Conservation (phyloP, 2,888 invertebrate genomes). For the Adela reaumurella region DNA sequence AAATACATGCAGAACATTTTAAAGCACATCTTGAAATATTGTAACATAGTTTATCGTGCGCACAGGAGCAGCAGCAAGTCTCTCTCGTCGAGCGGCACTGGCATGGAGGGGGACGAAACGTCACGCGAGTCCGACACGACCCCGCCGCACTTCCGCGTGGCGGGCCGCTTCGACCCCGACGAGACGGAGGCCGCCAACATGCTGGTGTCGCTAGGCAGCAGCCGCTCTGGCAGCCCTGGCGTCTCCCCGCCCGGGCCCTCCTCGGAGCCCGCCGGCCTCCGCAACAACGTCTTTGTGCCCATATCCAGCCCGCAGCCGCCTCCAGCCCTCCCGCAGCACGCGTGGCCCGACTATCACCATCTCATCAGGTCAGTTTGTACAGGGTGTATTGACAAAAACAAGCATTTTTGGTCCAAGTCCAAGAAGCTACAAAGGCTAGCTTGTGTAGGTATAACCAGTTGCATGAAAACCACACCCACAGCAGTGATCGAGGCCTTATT, state of each 20-base stretch:
- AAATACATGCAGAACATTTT: too few relatives aligned
- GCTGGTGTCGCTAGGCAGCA: conserved; percentile 91
- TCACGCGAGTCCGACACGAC: conserved; percentile 85
- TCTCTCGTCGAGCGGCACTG: conserved; percentile 46
- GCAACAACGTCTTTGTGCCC: conserved; percentile 89
- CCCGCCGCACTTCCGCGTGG: conserved; percentile 76
- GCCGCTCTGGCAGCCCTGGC: conserved; percentile 89
- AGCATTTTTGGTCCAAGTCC: too few relatives aligned
- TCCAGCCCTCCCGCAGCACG: conserved; percentile 18
- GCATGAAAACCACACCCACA: too few relatives aligned
- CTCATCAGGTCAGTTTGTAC: conserved; percentile 32
- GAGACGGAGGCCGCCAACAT: conserved; percentile 97
- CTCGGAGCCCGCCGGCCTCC: conserved; percentile 59
- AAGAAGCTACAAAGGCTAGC: too few relatives aligned
- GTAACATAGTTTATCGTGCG: too few relatives aligned
- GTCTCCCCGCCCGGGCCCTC: conserved; percentile 71
- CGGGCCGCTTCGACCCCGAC: conserved; percentile 86
- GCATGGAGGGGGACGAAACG: conserved; percentile 80
- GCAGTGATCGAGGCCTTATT: too few relatives aligned
- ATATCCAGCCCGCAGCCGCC: conserved; percentile 70
- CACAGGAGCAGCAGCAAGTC: conserved; percentile 60
- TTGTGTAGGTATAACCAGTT: too few relatives aligned
- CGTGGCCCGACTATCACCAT: conserved; percentile 25
- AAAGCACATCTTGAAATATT: too few relatives aligned
- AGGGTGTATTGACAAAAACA: too few relatives aligned